Evolutionary conservation across 2,888 invertebrate species (phyloP).

Genomic region (Bruchidius siliquastri): DNA sequence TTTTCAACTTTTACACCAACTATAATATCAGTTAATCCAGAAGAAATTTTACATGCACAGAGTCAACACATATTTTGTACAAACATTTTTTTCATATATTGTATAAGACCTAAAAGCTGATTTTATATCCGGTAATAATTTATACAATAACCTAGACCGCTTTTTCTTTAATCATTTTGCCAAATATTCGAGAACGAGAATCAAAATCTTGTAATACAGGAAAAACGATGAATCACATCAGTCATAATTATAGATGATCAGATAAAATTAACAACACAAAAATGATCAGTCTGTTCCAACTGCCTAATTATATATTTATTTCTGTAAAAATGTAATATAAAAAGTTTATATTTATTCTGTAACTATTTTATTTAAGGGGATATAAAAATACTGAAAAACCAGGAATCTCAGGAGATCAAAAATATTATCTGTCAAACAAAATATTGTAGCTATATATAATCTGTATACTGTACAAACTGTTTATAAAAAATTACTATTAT

Average conservation of each 20-base stretch:
- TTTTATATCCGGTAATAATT: constrained; percentile 24
- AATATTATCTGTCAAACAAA: constrained; percentile 32
- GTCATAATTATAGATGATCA: constrained; percentile 4
- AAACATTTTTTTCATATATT: constrained; percentile 23
- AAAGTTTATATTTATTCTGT: constrained; percentile 27
- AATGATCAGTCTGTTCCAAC: constrained; percentile 39
- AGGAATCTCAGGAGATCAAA: constrained; percentile 29
- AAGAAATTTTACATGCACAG: constrained; percentile 27
- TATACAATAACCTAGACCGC: constrained; percentile 34
- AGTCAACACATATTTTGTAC: constrained; percentile 38
- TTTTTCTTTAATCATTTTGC: constrained; percentile 37
- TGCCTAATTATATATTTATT: constrained; percentile 22
- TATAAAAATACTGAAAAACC: constrained; percentile 36
- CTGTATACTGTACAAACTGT: constrained; percentile 47
- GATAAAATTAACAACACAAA: constrained; percentile 20
- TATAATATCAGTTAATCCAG: constrained; percentile 17
- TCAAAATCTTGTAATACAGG: constrained; percentile 4
- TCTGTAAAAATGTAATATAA: constrained; percentile 25
- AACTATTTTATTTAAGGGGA: constrained; percentile 27
- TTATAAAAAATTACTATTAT: constrained; percentile 45
- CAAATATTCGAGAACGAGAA: constrained; percentile 28
- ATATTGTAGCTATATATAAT: constrained; percentile 37
- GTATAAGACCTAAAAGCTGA: constrained; percentile 24
- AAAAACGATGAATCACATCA: constrained; percentile 13
- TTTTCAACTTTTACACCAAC: constrained; percentile 21